Conservation (phyloP, 2,888 invertebrate genomes). For the Cynaeus angustus region DNA sequence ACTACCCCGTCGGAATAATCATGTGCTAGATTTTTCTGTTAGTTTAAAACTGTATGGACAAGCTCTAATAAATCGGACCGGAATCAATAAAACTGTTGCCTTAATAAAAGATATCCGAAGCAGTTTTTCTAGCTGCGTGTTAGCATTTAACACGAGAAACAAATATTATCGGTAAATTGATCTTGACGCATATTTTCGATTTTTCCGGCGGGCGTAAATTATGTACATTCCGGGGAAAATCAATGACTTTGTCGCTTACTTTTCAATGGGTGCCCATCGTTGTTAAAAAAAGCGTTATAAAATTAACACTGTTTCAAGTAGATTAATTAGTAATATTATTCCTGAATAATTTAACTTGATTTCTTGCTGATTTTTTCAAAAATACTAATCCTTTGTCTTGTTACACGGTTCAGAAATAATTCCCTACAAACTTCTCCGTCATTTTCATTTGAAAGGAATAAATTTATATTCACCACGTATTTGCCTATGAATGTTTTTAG, state of each 20-base stretch:
- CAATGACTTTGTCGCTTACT: no score
- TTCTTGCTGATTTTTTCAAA: no score
- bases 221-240: not conserved
- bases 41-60: not conserved
- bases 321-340: no score
- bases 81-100: constrained; percentile 9
- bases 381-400: no score
- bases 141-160: constrained; percentile 13
- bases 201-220: not conserved
- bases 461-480: constrained; percentile 34
- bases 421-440: constrained; percentile 13
- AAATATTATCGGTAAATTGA: constrained; percentile 28
- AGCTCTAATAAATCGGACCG: constrained; percentile 10
- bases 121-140: constrained; percentile 12
- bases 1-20: not conserved
- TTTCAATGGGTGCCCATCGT: no score
- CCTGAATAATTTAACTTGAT: no score
- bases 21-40: not conserved
- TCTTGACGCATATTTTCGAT: constrained; percentile 5
- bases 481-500: constrained; percentile 45
- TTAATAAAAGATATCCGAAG: constrained; percentile 6
- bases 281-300: no score
- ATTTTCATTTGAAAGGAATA: constrained; percentile 43
- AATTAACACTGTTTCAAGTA: no score
- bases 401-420: constrained; percentile 35